Percentiles rank a stretch among this genome's conserved stretches.
These are phyloP conservation scores for Pammene fasciana DNA, from an alignment of 2,888 invertebrate genomes.

Conservation along the genomic window DNA sequence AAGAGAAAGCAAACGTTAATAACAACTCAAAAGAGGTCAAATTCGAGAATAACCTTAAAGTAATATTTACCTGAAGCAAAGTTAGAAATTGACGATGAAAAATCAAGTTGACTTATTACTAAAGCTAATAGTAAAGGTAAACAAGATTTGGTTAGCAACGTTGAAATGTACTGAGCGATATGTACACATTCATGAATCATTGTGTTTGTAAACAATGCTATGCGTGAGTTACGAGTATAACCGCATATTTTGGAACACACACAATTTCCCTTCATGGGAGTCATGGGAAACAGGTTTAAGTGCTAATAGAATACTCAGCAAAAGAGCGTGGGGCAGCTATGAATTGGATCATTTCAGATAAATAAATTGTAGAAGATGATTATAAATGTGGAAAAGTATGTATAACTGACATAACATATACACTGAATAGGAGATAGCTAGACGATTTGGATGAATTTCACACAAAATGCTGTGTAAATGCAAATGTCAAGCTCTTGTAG, in stretches of 20 bases:
- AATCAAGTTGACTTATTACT: slow-evolving; percentile 27
- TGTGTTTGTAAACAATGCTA: slow-evolving; percentile 33
- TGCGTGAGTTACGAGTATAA: slow-evolving; percentile 22
- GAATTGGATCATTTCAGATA: background rate
- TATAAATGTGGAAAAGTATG: background rate
- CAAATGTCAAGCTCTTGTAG: too few relatives aligned
- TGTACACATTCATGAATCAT: slow-evolving; percentile 33
- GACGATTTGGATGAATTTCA: too few relatives aligned
- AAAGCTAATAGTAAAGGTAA: slow-evolving; percentile 24
- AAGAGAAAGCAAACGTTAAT: slow-evolving; percentile 12
- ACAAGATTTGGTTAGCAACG: slow-evolving; percentile 36
- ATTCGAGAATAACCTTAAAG: slow-evolving; percentile 6
- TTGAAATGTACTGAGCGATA: slow-evolving; percentile 30
- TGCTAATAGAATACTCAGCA: background rate
- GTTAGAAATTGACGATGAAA: slow-evolving; percentile 12
- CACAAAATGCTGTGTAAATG: too few relatives aligned
- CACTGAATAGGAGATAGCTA: too few relatives aligned
- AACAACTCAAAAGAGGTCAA: slow-evolving; percentile 6
- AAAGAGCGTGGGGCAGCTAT: background rate
- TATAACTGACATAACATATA: too few relatives aligned
- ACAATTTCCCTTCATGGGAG: slow-evolving; percentile 5
- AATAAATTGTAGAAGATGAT: background rate
- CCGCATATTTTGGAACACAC: slow-evolving; percentile 32
- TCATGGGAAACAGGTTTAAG: slow-evolving; percentile 17
- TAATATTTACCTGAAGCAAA: slow-evolving; percentile 8